Evolutionary conservation across 2,797 vertebrate genomes (phyloP).

Genomic region (Loriculus beryllinus): DNA sequence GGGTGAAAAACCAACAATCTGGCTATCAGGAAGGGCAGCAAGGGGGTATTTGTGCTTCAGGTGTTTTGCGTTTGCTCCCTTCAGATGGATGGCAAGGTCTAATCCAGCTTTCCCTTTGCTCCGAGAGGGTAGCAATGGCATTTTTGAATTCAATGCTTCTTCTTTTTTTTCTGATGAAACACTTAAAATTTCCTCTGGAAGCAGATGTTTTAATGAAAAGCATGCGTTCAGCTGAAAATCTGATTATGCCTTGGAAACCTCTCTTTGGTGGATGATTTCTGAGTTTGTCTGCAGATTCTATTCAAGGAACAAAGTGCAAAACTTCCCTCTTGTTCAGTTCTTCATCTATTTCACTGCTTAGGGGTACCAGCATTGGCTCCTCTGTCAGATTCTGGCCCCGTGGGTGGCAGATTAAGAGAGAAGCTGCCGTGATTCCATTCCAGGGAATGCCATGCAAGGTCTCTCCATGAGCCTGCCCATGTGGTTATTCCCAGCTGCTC

Average conservation of each 20-base stretch:
- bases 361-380: neutral
- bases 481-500: neutral
- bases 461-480: neutral
- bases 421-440: neutral
- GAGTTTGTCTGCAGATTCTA: neutral
- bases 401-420: neutral
- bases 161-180: neutral
- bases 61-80: neutral
- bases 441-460: neutral
- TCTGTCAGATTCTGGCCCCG: neutral
- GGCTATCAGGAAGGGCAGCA: neutral
- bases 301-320: neutral
- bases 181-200: neutral
- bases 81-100: neutral
- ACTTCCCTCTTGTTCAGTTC: neutral
- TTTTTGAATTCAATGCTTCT: accelerated
- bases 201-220: neutral
- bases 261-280: neutral
- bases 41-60: neutral
- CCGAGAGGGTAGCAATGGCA: neutral
- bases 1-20: neutral
- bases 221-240: neutral
- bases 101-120: neutral
- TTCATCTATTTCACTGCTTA: neutral
- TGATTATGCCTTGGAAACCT: neutral